phyloP scores from a whole-genome alignment of 2,113 vertebrate genomes.

The Rhinopithecus roxellana region DNA sequence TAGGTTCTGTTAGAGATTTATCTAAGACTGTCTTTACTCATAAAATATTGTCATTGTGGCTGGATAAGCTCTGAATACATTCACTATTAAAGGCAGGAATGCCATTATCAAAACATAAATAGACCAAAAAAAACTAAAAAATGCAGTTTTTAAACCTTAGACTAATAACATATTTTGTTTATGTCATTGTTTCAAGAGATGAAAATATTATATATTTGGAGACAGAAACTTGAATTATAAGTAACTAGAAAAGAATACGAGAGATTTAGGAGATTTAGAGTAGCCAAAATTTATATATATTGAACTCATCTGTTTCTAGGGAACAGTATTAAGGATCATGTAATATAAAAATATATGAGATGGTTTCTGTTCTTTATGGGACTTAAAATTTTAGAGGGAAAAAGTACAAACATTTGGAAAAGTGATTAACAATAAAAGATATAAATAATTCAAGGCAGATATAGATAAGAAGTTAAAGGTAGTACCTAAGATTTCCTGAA shows the following conservation, averaged over 20 bases:
- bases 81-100: not conserved
- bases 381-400: not conserved
- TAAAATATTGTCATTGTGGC: not conserved
- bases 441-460: not conserved
- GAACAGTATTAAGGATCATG: not conserved
- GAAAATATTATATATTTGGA: slow-evolving; percentile 24
- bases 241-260: not conserved
- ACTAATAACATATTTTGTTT: not conserved
- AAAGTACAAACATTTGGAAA: not conserved
- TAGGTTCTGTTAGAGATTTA: not conserved
- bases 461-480: not conserved
- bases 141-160: not conserved
- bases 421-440: not conserved
- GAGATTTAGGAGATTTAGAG: not conserved
- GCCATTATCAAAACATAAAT: not conserved
- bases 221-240: not conserved
- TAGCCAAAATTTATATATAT: not conserved
- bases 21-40: not conserved
- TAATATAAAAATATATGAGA: not conserved
- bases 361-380: not conserved
- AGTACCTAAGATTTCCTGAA: not conserved
- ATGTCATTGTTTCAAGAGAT: not conserved
- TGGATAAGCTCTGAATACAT: not conserved
- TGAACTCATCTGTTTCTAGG: slow-evolving; percentile 20
- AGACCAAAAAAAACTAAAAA: not conserved